A percentile compares a stretch with the other conserved stretches of the same genome.
Evolutionary conservation across 2,888 invertebrate species (phyloP).

Genomic region (Caenorhabditis afra): DNA sequence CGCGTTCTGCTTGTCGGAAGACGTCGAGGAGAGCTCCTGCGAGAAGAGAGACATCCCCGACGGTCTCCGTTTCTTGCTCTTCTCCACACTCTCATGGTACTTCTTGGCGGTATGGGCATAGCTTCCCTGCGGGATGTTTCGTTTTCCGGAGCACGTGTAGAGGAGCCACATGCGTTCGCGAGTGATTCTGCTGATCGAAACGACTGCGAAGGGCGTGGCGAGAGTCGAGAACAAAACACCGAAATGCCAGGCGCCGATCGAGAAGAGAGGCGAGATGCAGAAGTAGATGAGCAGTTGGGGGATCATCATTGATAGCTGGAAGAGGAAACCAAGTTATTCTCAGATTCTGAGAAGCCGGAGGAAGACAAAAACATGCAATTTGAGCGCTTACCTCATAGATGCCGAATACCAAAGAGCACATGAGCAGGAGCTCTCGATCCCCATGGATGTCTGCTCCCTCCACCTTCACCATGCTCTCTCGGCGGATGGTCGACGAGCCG

Average conservation of each 20-base stretch:
- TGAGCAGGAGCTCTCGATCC: constrained; percentile 49
- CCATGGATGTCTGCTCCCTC: constrained; percentile 52
- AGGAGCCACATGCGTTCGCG: constrained; percentile 24
- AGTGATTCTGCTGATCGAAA: constrained; percentile 37
- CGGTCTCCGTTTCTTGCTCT: constrained; percentile 8
- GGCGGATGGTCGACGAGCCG: constrained; percentile 39
- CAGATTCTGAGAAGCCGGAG: background rate
- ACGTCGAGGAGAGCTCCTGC: constrained; percentile 23
- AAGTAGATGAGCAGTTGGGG: constrained; percentile 50
- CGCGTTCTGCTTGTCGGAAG: background rate
- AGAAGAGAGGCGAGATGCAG: constrained; percentile 52
- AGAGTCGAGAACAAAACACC: constrained; percentile 46
- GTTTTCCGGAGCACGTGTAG: constrained; percentile 34
- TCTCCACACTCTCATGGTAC: constrained; percentile 43
- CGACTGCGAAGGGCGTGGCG: constrained; percentile 54
- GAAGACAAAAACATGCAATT: background rate
- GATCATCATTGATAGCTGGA: constrained; percentile 37
- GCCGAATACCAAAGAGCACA: constrained; percentile 43
- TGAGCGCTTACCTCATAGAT: constrained; percentile 43
- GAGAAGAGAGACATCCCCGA: constrained; percentile 39
- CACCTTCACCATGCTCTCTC: constrained; percentile 49
- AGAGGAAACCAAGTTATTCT: constrained; percentile 12
- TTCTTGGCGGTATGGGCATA: constrained; percentile 57
- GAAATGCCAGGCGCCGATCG: constrained; percentile 47
- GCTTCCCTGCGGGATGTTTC: constrained; percentile 37